A percentile compares a stretch with the other conserved stretches of the same genome.
phyloP scores from a whole-genome alignment of 2,888 invertebrate genomes.

The Brachynemurus nebulosus region DNA sequence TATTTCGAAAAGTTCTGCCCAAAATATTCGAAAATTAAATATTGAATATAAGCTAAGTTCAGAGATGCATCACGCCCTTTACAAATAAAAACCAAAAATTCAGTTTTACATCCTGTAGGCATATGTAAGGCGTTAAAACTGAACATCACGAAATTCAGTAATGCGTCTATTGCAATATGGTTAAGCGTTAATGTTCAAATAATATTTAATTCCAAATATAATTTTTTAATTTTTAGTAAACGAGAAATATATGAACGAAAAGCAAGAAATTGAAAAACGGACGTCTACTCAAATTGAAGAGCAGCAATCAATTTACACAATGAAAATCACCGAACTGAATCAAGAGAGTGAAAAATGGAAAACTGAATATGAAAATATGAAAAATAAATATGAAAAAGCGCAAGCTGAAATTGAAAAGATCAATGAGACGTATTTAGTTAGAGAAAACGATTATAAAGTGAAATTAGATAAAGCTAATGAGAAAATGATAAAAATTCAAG shows the following conservation, averaged over 20 bases:
- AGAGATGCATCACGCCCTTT: no score
- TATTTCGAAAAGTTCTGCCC: no score
- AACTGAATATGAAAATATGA: constrained; percentile 24
- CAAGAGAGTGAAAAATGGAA: constrained; percentile 31
- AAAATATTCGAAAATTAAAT: no score
- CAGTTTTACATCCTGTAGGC: no score
- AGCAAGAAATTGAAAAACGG: constrained; percentile 24
- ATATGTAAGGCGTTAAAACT: no score
- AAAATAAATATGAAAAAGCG: constrained; percentile 25
- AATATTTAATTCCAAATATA: not conserved
- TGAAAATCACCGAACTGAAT: constrained; percentile 28
- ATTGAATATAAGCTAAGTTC: no score
- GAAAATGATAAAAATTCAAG: constrained; percentile 1
- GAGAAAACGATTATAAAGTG: constrained; percentile 2
- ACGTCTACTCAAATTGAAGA: constrained; percentile 23
- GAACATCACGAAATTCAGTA: no score
- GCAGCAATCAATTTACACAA: constrained; percentile 28
- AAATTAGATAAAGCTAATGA: constrained; percentile 4
- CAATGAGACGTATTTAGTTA: constrained; percentile 17
- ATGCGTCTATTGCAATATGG: no score
- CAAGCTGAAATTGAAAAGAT: constrained; percentile 19
- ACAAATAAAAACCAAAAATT: no score
- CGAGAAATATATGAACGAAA: constrained; percentile 22
- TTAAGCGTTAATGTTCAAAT: no score
- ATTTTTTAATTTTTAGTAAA: constrained; percentile 27